Evolutionary conservation across 2,888 invertebrate species (phyloP).

Genomic region (Himalopsyche anomala): DNA sequence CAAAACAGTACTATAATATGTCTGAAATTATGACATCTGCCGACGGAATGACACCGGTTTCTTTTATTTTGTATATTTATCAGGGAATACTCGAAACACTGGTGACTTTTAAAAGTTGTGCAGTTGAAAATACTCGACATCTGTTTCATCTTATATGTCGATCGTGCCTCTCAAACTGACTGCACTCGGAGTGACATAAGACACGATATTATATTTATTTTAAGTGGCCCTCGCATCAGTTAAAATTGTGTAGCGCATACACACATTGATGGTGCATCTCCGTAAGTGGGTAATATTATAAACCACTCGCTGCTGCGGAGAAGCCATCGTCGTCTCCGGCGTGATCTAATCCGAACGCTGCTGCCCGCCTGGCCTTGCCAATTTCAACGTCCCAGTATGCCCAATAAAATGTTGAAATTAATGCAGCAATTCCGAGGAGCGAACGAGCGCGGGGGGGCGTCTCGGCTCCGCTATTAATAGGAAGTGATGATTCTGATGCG

Average conservation of each 20-base stretch:
- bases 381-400: conserved; percentile 38
- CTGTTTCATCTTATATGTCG: no score
- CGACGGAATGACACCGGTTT: no score
- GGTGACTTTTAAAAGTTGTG: no score
- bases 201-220: background rate
- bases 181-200: conserved; percentile 29
- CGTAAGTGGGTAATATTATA: background rate
- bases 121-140: no score
- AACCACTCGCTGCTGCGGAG: background rate
- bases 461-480: conserved; percentile 27
- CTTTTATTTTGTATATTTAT: no score
- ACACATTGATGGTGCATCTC: background rate
- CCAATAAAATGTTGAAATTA: conserved; percentile 7
- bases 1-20: no score
- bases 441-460: background rate
- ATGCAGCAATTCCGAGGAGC: conserved; percentile 14
- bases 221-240: background rate
- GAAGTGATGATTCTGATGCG: conserved; percentile 24
- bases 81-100: no score
- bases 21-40: no score
- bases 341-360: background rate
- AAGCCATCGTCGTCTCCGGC: background rate
- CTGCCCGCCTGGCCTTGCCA: conserved; percentile 28
- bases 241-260: background rate
- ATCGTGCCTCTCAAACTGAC: background rate